Base-by-base conservation (phyloP, 2,797 vertebrate genomes). In the Lycodopsis pacificus region DNA sequence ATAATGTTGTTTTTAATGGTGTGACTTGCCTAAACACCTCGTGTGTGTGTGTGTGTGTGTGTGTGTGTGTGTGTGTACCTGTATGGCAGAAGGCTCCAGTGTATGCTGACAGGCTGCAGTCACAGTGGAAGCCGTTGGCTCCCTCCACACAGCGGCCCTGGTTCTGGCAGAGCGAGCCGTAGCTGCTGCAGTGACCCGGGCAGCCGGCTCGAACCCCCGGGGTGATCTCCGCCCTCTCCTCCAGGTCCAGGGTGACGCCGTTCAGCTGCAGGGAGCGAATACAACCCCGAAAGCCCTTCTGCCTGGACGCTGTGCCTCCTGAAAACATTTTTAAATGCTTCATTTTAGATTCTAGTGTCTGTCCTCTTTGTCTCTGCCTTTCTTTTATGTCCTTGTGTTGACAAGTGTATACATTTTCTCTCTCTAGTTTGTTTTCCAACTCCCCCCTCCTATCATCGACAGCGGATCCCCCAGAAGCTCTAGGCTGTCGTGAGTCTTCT, bases 261-360 rank as follows among this genome's bases (percentile, higher is more conserved):
- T 98, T 99, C 82, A 99, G 89, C 64, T 95, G 96, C 78, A 99
- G 94, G 0, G 97, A 96, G 42, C 97, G 96, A 64, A 99, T 97
- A 12, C 97, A 99, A 4, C 97, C 97, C 22, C 96, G 87, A 73
- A 98, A 99, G 63, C 97, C 97, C 79, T 96, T 97, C 86, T 98
- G 97, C 44, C 97, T 91, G 15, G 97, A 98, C 48, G 97, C 97
- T 0, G 97, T 98, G 22, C 97, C 97, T 76, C 97, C 97, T 98
- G 79, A 42, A 12, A 64, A 75, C 25, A 25, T 5, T 53, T 22
- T 53, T 2, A 22, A 25, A 25, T 53, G 49, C 49, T 53, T 25
- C 1, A 53, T 53, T 49, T 48, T 9, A 48, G 38, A 46, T 36
- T 27, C 20, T 13, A 27, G 20, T 44, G 30, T 77, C 69, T 65